phyloP scores from a whole-genome alignment of 2,797 vertebrate species.

The Parotocinclus haroldoi region DNA sequence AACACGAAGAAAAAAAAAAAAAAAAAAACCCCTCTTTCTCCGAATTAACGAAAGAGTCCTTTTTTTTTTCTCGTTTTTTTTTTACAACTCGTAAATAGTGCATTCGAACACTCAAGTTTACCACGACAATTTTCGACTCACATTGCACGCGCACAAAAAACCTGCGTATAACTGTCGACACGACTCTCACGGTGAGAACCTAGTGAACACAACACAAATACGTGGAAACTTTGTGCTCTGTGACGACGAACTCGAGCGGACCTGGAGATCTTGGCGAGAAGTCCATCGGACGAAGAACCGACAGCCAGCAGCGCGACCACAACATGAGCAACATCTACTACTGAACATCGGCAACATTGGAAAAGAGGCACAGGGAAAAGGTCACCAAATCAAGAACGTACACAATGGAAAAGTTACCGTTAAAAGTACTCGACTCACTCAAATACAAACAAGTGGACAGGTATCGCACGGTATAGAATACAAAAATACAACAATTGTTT shows the following conservation, averaged over 20 bases:
- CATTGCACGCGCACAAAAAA: slow-evolving; percentile 36
- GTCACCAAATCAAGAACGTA: slow-evolving; percentile 70
- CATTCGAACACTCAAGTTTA: slow-evolving; percentile 48
- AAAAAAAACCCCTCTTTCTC: slow-evolving; percentile 14
- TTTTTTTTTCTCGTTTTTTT: slow-evolving; percentile 4
- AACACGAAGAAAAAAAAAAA: slow-evolving; percentile 40
- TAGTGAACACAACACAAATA: slow-evolving; percentile 43
- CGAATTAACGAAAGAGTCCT: slow-evolving; percentile 30
- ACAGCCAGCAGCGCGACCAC: slow-evolving; percentile 75
- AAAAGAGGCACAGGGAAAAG: slow-evolving; percentile 75
- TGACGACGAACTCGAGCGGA: slow-evolving; percentile 17
- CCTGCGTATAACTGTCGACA: slow-evolving; percentile 30
- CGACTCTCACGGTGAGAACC: slow-evolving; percentile 46
- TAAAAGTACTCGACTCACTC: slow-evolving; percentile 67
- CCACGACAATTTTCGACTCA: slow-evolving; percentile 41
- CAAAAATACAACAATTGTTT: slow-evolving; percentile 88
- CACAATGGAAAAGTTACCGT: slow-evolving; percentile 66
- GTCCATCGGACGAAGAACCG: slow-evolving; percentile 63
- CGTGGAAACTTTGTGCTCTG: slow-evolving; percentile 42
- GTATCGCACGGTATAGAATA: slow-evolving; percentile 82
- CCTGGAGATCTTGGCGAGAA: slow-evolving; percentile 35
- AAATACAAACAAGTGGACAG: slow-evolving; percentile 78
- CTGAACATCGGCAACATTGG: slow-evolving; percentile 68
- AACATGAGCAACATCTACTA: slow-evolving; percentile 70
- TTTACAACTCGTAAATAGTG: slow-evolving; percentile 41